Conservation (phyloP, 2,113 vertebrate genomes). For the Ailuropoda melanoleuca region DNA sequence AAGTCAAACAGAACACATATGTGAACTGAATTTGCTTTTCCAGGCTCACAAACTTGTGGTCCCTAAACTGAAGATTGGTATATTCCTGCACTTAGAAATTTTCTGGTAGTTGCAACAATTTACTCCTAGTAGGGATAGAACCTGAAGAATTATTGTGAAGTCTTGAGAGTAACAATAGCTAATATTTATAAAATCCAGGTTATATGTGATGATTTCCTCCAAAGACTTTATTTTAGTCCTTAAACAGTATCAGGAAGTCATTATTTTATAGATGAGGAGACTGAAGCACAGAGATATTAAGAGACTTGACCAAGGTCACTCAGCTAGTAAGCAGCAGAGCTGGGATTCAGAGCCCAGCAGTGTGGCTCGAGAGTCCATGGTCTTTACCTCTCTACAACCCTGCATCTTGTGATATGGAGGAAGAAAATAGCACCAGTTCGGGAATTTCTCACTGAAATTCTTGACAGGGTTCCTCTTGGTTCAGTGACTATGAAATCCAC, state of each 20-base stretch:
- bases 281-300: background rate
- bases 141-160: background rate
- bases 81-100: background rate
- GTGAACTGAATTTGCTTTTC: constrained; percentile 8
- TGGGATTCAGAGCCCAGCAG: background rate
- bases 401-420: background rate
- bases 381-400: background rate
- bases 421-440: background rate
- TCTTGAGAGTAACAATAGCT: background rate
- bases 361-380: background rate
- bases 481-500: background rate
- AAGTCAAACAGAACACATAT: background rate
- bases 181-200: background rate
- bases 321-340: background rate
- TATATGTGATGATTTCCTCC: background rate
- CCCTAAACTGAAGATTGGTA: background rate
- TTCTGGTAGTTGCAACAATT: background rate
- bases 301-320: background rate
- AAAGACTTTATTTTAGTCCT: background rate
- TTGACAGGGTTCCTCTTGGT: background rate
- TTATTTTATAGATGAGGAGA: background rate
- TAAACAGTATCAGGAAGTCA: background rate
- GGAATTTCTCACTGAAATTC: background rate
- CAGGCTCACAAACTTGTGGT: background rate
- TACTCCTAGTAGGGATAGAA: background rate